These are phyloP conservation scores for Odontocerum albicorne DNA, from an alignment of 2,888 invertebrate species.

Conservation along the genomic window DNA sequence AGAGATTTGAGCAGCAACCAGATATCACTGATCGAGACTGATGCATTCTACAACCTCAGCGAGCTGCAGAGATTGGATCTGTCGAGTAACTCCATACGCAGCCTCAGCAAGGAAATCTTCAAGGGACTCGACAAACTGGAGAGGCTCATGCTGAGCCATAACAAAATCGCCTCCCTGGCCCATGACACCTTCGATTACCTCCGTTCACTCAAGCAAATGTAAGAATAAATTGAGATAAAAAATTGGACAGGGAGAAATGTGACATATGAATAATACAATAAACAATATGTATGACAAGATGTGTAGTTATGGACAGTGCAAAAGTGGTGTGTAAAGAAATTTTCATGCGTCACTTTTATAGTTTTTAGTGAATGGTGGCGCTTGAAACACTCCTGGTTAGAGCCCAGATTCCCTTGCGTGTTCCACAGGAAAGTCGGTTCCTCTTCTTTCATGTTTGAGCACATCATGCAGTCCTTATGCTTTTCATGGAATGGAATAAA, in stretches of 20 bases:
- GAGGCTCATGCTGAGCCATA: conserved; percentile 70
- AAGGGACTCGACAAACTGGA: conserved; percentile 68
- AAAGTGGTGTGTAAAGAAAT: too few relatives aligned
- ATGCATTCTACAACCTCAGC: conserved; percentile 74
- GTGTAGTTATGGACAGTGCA: too few relatives aligned
- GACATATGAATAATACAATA: too few relatives aligned
- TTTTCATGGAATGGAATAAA: too few relatives aligned
- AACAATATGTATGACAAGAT: too few relatives aligned
- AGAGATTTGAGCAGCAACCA: conserved; percentile 82
- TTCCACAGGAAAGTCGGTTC: too few relatives aligned
- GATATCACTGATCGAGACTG: conserved; percentile 70
- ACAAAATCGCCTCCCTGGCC: conserved; percentile 69
- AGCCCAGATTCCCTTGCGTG: too few relatives aligned
- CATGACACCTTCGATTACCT: conserved; percentile 73
- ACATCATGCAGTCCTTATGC: too few relatives aligned
- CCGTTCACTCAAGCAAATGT: conserved; percentile 72
- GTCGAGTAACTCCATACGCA: conserved; percentile 69
- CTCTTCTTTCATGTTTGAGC: too few relatives aligned
- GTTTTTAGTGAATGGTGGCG: too few relatives aligned
- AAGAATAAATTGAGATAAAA: conserved; percentile 47
- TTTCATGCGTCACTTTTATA: too few relatives aligned
- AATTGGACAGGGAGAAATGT: conserved; percentile 27
- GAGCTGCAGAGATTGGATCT: conserved; percentile 70
- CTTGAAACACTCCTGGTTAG: too few relatives aligned
- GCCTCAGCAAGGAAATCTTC: conserved; percentile 70